Base-by-base conservation (phyloP, 2,113 vertebrate species). In the Dromaius novaehollandiae region DNA sequence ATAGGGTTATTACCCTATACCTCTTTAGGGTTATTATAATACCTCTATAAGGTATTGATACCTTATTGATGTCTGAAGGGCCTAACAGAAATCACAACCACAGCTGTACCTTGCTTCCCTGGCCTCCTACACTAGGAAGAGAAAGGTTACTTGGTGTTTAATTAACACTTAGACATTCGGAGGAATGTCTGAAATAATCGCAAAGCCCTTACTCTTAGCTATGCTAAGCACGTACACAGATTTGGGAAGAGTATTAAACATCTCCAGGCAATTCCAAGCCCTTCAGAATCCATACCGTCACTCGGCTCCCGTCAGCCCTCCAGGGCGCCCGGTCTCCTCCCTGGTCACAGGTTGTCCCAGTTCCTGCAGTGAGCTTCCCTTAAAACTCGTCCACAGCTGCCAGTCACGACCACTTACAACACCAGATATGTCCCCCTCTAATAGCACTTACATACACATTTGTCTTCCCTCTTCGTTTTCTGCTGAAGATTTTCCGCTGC, bases 341-440 rank as follows among this genome's bases (percentile, higher is more conserved):
- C 2, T 50, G 66, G 32, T 32, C 55, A 40, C 1, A 7, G 60
- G 25, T 12, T 82, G 48, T 24, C 77, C 21, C 0, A 18, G 74
- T 28, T 82, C 55, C 76, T 30, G 82, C 22, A 11, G 25, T 32
- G 56, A 60, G 30, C 32, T 60, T 34, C 32, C n/a, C 48, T 69
- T 0, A 0, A 34, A 12, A 4, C 0, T 0, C 34, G 36, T 63
- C 42, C 9, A 55, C 24, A 25, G 51, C 56, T n/a, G 38, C n/a
- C 50, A 22, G 50, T 9, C 50, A 13, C 7, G 17, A 9, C 44
- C 86, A 44, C 51, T 77, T 44, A 63, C 68, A 53, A 55, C 16
- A 0, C 28, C 75, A 65, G n/a, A 7, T 5, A 19, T 0, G 0
- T 91, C 63, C 30, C 60, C 88, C 65, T 26, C 34, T 58, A 3